Base-by-base conservation (phyloP, 2,113 vertebrate genomes). In the Cyprinodon brontotheroides region DNA sequence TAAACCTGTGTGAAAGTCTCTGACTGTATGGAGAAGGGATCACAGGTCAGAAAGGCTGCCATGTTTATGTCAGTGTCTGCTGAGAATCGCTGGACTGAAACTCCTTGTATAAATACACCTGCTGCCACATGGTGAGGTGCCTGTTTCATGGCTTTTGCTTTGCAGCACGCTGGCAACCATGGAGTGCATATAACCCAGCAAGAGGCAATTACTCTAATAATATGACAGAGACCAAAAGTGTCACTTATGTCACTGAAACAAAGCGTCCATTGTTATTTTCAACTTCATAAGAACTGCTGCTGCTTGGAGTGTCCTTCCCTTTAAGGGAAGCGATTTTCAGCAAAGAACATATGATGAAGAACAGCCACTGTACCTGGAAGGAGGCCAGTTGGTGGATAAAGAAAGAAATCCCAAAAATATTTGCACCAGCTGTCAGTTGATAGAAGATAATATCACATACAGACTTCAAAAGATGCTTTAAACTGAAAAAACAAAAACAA, bases 41-140 rank as follows among this genome's bases (percentile, higher is more conserved):
- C 79, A 72, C 20, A 75, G 86, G 87, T 88, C 82, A 85, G 73
- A 81, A 61, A 79, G 59, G 60, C 69, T 64, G 81, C 75, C 82
- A 45, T 88, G 86, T 86, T 77, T 80, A 39, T 80, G 80, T 81
- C 88, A 73, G 60, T 39, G 75, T 84, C 83, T 82, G 85, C 68
- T 85, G 76, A 86, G 78, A 86, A 63, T 75, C 22, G 13, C 57
- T 70, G 36, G 29, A 72, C 74, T 70, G 61, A 57, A 90, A 83
- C 83, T 36, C 75, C 53, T 3, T 69, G 37, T 68, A 70, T 79
- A 87, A 88, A 89, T 13, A 76, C 75, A 38, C 72, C 4, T 61
- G 40, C 81, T 68, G 50, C 20, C 68, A n/a, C 71, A 60, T 20
- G 79, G 64, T 17, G 61, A 85, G 66, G 73, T 77, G 75, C 78